These are phyloP conservation scores for Gymnorhina tibicen DNA, from an alignment of 2,113 vertebrate species.

Conservation along the genomic window DNA sequence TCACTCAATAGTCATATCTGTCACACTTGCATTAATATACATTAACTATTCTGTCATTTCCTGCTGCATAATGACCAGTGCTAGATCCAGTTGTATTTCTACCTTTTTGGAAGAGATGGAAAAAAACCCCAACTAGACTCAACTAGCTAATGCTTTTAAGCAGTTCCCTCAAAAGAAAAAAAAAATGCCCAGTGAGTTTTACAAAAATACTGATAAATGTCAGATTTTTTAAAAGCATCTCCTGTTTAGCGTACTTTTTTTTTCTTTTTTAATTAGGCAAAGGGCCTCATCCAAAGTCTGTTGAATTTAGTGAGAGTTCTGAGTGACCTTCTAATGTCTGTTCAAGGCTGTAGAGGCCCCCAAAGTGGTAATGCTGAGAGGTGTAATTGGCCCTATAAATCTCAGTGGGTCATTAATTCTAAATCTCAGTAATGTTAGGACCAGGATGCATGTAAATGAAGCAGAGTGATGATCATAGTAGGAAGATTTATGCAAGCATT, in stretches of 20 bases:
- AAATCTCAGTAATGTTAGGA: slow-evolving; percentile 14
- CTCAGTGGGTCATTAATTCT: slow-evolving; percentile 39
- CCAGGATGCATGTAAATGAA: neutral
- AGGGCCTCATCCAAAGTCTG: neutral
- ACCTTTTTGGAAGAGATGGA: neutral
- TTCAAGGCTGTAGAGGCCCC: neutral
- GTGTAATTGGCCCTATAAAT: slow-evolving; percentile 26
- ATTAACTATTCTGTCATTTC: neutral
- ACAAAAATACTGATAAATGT: neutral
- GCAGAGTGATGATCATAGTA: neutral
- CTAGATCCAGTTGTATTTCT: neutral
- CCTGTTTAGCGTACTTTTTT: neutral
- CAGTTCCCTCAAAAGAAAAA: neutral
- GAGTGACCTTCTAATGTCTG: slow-evolving; percentile 16
- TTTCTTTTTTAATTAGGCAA: neutral
- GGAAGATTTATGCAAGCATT: neutral
- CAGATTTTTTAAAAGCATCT: neutral
- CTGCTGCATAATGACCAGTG: neutral
- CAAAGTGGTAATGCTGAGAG: neutral
- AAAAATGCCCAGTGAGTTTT: neutral
- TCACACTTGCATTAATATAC: neutral
- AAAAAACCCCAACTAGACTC: neutral
- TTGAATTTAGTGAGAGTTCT: neutral
- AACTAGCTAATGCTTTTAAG: neutral
- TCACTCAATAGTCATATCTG: neutral